phyloP scores from a whole-genome alignment of 2,113 vertebrate genomes.

The Turnix velox region DNA sequence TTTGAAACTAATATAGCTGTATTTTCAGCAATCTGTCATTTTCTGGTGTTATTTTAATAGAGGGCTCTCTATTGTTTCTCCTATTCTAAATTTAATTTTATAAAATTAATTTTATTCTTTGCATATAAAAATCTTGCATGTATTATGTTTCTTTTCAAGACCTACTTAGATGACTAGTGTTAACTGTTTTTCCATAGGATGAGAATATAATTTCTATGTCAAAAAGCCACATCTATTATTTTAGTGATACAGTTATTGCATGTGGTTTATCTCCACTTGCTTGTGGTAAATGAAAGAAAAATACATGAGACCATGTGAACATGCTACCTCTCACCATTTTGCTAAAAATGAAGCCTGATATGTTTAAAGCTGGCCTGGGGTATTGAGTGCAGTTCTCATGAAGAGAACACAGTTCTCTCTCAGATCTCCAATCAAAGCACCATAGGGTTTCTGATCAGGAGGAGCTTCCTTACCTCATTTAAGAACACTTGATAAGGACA shows the following conservation, averaged over 20 bases:
- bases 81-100: neutral
- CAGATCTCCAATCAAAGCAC: neutral
- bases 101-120: neutral
- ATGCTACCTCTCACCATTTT: neutral
- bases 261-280: neutral
- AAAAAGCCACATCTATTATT: neutral
- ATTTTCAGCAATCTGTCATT: neutral
- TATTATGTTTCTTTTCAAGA: neutral
- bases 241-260: neutral
- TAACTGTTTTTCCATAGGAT: neutral
- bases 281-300: neutral
- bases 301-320: neutral
- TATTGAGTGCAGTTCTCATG: neutral
- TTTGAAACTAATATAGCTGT: neutral
- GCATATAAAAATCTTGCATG: neutral
- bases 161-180: neutral
- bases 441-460: neutral
- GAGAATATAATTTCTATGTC: neutral
- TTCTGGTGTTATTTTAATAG: neutral
- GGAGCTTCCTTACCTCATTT: neutral
- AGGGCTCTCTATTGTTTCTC: neutral
- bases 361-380: neutral
- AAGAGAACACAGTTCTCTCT: neutral
- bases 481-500: neutral
- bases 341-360: neutral